A percentile compares a stretch with the other conserved stretches of the same genome.
Evolutionary conservation across 2,113 vertebrate species (phyloP).

Genomic region (Struthidea cinerea): DNA sequence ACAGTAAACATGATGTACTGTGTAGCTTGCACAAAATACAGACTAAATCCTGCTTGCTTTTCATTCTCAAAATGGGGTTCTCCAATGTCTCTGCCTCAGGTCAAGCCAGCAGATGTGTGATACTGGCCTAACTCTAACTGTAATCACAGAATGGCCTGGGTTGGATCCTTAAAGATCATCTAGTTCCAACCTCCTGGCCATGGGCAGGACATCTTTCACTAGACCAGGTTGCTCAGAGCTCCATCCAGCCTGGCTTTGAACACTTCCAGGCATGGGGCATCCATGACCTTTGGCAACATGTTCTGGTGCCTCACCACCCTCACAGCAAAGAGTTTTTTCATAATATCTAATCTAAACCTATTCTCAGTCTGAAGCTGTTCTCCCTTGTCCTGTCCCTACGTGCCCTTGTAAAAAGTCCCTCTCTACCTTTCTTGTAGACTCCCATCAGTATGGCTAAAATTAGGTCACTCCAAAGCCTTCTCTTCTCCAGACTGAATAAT

Average conservation of each 20-base stretch:
- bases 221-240: not conserved
- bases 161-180: not conserved
- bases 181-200: not conserved
- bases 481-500: not conserved
- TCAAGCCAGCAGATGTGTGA: not conserved
- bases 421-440: not conserved
- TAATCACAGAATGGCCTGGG: not conserved
- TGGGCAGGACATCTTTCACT: not conserved
- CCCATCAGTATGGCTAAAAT: not conserved
- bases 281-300: not conserved
- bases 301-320: not conserved
- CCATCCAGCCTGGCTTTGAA: not conserved
- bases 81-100: not conserved
- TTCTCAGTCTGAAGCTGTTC: not conserved
- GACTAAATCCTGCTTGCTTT: not conserved
- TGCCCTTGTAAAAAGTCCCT: not conserved
- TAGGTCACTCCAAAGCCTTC: not conserved
- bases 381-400: not conserved
- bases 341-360: not conserved
- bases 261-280: not conserved
- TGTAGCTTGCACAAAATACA: not conserved
- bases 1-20: not conserved
- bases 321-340: not conserved
- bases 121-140: not conserved
- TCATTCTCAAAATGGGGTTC: not conserved